Conservation (phyloP, 2,113 vertebrate genomes). For the Antennarius striatus region DNA sequence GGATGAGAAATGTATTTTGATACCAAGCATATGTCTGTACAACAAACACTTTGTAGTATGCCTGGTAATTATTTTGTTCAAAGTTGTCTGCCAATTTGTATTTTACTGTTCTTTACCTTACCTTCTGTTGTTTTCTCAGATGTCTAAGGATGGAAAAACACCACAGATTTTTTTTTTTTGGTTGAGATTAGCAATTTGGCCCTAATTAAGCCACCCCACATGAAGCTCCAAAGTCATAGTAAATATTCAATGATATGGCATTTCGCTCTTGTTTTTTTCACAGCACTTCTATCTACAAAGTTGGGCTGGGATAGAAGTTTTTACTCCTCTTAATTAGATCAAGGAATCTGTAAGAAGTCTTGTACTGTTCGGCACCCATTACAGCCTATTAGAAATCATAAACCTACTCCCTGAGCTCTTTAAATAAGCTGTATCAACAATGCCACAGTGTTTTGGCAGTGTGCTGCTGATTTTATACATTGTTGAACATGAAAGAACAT, state of each 20-base stretch:
- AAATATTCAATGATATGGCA: slow-evolving; percentile 29
- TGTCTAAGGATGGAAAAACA: slow-evolving; percentile 44
- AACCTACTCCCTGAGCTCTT: slow-evolving; percentile 52
- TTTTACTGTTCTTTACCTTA: slow-evolving; percentile 45
- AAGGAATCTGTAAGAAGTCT: slow-evolving; percentile 53
- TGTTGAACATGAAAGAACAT: slow-evolving; percentile 38
- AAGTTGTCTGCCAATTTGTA: slow-evolving; percentile 52
- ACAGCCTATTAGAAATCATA: slow-evolving; percentile 55
- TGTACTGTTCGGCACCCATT: slow-evolving; percentile 55
- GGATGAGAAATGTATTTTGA: slow-evolving; percentile 42
- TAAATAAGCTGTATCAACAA: slow-evolving; percentile 52
- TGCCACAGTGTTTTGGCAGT: slow-evolving; percentile 45
- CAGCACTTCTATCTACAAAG: slow-evolving; percentile 28
- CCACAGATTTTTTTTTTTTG: slow-evolving; percentile 7
- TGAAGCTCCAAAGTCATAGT: slow-evolving; percentile 32
- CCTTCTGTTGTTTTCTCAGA: slow-evolving; percentile 66
- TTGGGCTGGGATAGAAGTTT: slow-evolving; percentile 53
- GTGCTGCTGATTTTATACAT: slow-evolving; percentile 5
- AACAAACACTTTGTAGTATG: slow-evolving; percentile 38
- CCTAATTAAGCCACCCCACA: slow-evolving; percentile 50
- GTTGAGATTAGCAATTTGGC: slow-evolving; percentile 43
- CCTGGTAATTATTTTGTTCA: slow-evolving; percentile 52
- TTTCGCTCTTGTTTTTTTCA: slow-evolving; percentile 49
- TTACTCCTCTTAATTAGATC: slow-evolving; percentile 66
- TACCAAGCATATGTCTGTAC: slow-evolving; percentile 54